Conservation (phyloP, 2,113 vertebrate genomes). For the Aspiorhynchus laticeps region DNA sequence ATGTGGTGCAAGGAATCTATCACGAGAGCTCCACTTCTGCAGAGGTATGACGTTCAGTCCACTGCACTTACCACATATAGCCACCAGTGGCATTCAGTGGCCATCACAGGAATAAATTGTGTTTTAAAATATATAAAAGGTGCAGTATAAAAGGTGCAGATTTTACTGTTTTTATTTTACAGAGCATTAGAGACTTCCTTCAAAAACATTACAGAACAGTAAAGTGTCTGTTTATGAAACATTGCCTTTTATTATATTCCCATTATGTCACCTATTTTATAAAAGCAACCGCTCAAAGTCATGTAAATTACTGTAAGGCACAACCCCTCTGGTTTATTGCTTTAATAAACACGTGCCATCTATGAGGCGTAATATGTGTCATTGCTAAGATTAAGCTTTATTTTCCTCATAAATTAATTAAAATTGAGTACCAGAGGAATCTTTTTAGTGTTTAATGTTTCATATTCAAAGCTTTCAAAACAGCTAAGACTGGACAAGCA, state of each 20-base stretch:
- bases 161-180: too few species aligned
- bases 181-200: background rate
- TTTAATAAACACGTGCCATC: background rate
- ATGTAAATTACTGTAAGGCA: background rate
- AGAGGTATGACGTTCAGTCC: slow-evolving; percentile 78
- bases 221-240: background rate
- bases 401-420: background rate
- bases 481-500: background rate
- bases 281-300: background rate
- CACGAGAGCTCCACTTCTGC: slow-evolving; percentile 80
- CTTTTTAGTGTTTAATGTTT: slow-evolving; percentile 18
- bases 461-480: slow-evolving; percentile 20
- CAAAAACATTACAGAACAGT: background rate
- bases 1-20: slow-evolving; percentile 95
- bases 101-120: too few species aligned
- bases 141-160: too few species aligned
- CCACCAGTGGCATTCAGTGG: background rate
- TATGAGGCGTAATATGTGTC: background rate
- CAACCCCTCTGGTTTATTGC: background rate
- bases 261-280: background rate
- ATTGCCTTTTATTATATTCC: background rate
- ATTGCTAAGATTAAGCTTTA: background rate
- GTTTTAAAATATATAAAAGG: background rate
- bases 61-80: background rate
- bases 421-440: background rate